phyloP scores from a whole-genome alignment of 23 tunicate species.

The Ciona savignyi region DNA sequence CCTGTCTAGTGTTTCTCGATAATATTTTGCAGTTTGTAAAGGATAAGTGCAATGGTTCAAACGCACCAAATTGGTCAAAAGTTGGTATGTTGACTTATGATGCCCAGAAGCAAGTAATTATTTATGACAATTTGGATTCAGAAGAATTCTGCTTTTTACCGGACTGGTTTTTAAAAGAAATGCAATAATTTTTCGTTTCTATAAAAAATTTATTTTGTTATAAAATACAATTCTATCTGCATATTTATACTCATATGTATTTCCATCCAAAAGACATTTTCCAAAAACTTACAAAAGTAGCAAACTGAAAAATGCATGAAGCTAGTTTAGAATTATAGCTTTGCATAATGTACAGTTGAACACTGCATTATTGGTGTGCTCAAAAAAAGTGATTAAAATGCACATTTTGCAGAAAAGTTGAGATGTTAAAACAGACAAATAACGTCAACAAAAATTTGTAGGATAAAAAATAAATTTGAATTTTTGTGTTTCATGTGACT shows the following conservation, averaged over 20 bases:
- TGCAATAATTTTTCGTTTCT: background rate
- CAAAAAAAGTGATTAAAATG: too few relatives aligned
- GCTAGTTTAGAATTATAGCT: background rate
- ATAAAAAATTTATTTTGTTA: too few relatives aligned
- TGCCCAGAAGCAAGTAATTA: background rate
- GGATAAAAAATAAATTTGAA: too few relatives aligned
- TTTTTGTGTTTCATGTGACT: too few relatives aligned
- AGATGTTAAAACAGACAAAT: too few relatives aligned
- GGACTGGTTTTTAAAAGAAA: background rate
- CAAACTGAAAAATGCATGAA: too few relatives aligned
- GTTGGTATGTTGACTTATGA: constrained; percentile 4
- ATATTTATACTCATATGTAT: background rate
- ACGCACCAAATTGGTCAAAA: background rate
- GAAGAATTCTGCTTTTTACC: constrained; percentile 5
- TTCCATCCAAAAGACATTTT: background rate
- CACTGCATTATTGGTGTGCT: background rate
- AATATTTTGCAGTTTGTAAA: constrained; percentile 17
- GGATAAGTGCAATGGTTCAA: background rate
- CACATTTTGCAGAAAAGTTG: too few relatives aligned
- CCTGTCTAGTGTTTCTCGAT: constrained; percentile 47
- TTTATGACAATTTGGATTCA: background rate
- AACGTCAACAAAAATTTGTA: too few relatives aligned
- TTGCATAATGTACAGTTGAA: background rate
- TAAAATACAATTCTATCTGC: background rate
- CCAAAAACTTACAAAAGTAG: background rate